Evolutionary conservation across 2,888 invertebrate genomes (phyloP).

Genomic region (Smittia sp.): DNA sequence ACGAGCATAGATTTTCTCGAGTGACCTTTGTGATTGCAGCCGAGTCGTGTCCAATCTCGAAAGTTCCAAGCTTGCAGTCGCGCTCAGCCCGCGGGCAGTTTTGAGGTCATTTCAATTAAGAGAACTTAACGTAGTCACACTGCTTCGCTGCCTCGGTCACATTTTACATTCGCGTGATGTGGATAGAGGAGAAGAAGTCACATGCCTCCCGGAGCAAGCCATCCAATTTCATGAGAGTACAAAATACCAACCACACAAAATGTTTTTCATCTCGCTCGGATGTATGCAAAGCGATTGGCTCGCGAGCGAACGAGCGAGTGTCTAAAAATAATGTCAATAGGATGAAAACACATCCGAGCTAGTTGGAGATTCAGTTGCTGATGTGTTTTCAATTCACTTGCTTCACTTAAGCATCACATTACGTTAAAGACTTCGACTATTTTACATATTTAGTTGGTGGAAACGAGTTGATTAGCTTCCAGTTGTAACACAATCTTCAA

Average conservation of each 20-base stretch:
- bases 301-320: neutral
- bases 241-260: conserved; percentile 18
- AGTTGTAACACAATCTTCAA: too few relatives aligned
- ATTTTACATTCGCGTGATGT: neutral
- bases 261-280: conserved; percentile 24
- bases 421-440: too few relatives aligned
- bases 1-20: neutral
- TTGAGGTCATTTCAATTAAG: conserved; percentile 32
- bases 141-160: neutral
- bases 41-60: neutral
- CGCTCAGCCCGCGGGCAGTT: neutral
- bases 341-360: conserved; percentile 2
- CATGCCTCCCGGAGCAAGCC: neutral
- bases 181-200: conserved; percentile 1
- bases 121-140: neutral
- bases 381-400: too few relatives aligned
- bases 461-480: too few relatives aligned
- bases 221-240: conserved; percentile 9
- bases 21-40: neutral
- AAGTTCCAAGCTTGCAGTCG: neutral
- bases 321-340: conserved; percentile 39
- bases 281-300: neutral
- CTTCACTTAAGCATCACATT: too few relatives aligned
- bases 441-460: too few relatives aligned
- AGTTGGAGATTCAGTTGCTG: neutral